Conservation (phyloP, 1,140 invertebrate genomes). For the Cotesia glomerata region DNA sequence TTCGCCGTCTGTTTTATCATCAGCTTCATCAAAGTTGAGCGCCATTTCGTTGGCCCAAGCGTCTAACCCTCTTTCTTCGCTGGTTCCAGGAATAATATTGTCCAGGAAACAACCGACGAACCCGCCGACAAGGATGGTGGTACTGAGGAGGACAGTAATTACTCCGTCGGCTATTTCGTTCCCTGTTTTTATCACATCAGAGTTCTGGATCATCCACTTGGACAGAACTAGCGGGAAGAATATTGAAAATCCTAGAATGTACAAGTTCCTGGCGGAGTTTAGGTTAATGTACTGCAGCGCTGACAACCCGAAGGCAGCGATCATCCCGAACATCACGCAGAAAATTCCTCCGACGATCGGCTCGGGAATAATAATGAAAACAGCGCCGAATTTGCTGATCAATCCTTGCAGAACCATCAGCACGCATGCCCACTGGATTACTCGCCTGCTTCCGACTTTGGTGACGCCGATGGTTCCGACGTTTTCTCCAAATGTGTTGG, state of each 20-base stretch:
- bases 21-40: slow-evolving; percentile 55
- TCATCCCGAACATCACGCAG: slow-evolving; percentile 88
- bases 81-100: slow-evolving; percentile 81
- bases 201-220: slow-evolving; percentile 75
- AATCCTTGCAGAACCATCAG: slow-evolving; percentile 82
- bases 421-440: slow-evolving; percentile 80
- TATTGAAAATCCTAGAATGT: slow-evolving; percentile 86
- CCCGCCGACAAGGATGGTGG: slow-evolving; percentile 85
- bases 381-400: slow-evolving; percentile 82
- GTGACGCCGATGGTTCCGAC: slow-evolving; percentile 81
- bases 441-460: slow-evolving; percentile 84
- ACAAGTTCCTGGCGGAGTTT: slow-evolving; percentile 82
- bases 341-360: slow-evolving; percentile 88
- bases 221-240: slow-evolving; percentile 84
- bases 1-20: slow-evolving; percentile 47
- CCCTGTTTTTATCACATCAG: slow-evolving; percentile 73
- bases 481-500: slow-evolving; percentile 89
- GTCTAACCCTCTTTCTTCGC: slow-evolving; percentile 72
- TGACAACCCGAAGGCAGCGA: slow-evolving; percentile 81
- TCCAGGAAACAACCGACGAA: slow-evolving; percentile 81
- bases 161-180: slow-evolving; percentile 75
- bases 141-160: slow-evolving; percentile 79
- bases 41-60: slow-evolving; percentile 77
- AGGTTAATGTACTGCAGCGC: slow-evolving; percentile 83
- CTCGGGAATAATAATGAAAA: slow-evolving; percentile 88